Base-by-base conservation (phyloP, 2,888 invertebrate species). In the Tribolium freemani region DNA sequence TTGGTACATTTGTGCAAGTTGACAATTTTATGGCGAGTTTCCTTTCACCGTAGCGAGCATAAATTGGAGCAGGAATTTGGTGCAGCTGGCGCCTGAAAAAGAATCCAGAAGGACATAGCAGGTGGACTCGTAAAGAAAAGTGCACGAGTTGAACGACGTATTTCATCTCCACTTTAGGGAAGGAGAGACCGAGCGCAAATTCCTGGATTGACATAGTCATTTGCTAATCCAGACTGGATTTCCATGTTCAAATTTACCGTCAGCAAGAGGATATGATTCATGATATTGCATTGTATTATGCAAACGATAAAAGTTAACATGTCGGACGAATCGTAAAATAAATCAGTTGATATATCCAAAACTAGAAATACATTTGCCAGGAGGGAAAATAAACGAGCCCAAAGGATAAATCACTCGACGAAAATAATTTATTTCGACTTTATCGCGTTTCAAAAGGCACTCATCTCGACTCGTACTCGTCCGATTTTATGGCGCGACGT, bases 11-110 rank as follows among this genome's bases (percentile, higher is more conserved):
- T 75, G 72, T 69, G 75, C 71, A 69, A 74, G 74, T 77, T 73
- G 77, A 77, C 77, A 77, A 76, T 72, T 77, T 77, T 77, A 77
- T 75, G 77, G 77, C 68, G 48, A 68, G 53, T 75, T 73, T 68
- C 73, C 69, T 75, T 75, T 75, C 73, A 63, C 67, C 54, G 61
- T 54, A 16, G 61, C 60, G 51, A 48, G 57, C 63, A 75, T 75
- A 73, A 75, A 75, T 73, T 71, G 72, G 56, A 54, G 60, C 48
- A 44, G 70, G 64, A 75, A 73, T 74, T 64, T 26, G 38, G 20
- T 67, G 73, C 75, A 75, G 72, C 68, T 73, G 75, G 75, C 73
- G 73, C 53, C 58, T 48, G 63, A 48, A 63, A 73, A 73, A 60
- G 67, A 53, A 60, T 67, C 67, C 66, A 54, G 64, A 71, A 71